phyloP scores from a whole-genome alignment of 2,113 vertebrate species.

The Otis tarda region DNA sequence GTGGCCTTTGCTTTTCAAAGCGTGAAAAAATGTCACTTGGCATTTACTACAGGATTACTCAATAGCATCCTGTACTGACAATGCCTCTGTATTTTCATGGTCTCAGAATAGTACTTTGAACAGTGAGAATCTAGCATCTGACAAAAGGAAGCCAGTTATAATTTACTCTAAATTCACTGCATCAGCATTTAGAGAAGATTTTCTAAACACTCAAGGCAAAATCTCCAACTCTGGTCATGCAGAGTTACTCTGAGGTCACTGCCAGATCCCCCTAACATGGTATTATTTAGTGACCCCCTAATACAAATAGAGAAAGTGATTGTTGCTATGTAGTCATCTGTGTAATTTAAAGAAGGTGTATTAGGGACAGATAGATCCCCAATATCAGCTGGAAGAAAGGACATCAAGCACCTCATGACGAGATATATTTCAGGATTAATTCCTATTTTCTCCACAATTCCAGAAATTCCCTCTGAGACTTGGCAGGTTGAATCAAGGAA shows the following conservation, averaged over 20 bases:
- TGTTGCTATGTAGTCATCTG: fast-evolving
- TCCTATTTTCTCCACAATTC: background rate
- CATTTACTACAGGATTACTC: background rate
- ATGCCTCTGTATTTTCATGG: background rate
- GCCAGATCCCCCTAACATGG: background rate
- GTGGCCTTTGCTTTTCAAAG: background rate
- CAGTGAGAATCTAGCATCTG: too few species aligned
- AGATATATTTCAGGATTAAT: background rate
- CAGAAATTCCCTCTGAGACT: background rate
- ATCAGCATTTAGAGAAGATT: background rate
- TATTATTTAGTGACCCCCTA: background rate
- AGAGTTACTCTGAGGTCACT: background rate
- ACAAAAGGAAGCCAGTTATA: background rate
- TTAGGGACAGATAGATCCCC: background rate
- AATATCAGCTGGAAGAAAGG: background rate
- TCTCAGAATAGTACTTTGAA: background rate
- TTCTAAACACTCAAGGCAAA: background rate
- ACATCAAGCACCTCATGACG: background rate
- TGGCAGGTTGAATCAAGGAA: background rate
- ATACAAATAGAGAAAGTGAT: background rate
- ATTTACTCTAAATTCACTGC: background rate
- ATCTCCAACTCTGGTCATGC: background rate
- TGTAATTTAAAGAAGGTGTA: background rate
- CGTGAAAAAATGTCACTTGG: background rate
- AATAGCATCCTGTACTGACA: background rate